Conservation (phyloP, 2,113 vertebrate species). For the Bostrychus sinensis region DNA sequence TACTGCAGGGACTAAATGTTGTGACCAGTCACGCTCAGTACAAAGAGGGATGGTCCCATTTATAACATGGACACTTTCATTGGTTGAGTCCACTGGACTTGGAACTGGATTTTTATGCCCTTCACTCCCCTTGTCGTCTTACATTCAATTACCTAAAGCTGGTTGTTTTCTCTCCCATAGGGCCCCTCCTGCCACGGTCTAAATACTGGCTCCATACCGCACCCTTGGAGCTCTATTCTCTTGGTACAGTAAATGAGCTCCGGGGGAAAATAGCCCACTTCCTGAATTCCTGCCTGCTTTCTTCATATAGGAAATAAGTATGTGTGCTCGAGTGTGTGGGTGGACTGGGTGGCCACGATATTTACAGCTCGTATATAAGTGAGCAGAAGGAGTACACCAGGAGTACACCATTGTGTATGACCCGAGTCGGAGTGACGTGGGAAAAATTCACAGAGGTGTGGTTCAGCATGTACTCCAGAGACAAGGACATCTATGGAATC, state of each 20-base stretch:
- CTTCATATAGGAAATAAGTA: slow-evolving; percentile 63
- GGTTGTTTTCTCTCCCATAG: slow-evolving; percentile 19
- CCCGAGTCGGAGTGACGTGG: background rate
- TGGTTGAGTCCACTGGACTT: no score
- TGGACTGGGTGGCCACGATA: slow-evolving; percentile 36
- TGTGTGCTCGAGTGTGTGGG: slow-evolving; percentile 20
- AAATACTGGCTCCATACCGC: slow-evolving; percentile 2
- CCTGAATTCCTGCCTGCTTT: slow-evolving; percentile 64
- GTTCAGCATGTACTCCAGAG: no score
- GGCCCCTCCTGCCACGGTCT: slow-evolving; percentile 25
- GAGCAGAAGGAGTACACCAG: background rate
- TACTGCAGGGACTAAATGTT: no score
- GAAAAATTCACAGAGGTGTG: background rate
- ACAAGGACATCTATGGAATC: no score
- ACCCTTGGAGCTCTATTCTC: slow-evolving; percentile 51
- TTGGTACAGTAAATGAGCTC: slow-evolving; percentile 37
- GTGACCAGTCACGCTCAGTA: no score
- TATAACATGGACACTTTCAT: no score
- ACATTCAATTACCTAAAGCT: slow-evolving; percentile 5
- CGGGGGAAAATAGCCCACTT: slow-evolving; percentile 49
- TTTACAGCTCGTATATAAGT: slow-evolving; percentile 70
- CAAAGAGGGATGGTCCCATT: no score
- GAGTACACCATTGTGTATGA: slow-evolving; percentile 56
- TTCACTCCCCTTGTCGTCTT: no score
- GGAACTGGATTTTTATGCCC: no score